Evolutionary conservation across 2,113 vertebrate species (phyloP).

Genomic region (Muntiacus muntjak): DNA sequence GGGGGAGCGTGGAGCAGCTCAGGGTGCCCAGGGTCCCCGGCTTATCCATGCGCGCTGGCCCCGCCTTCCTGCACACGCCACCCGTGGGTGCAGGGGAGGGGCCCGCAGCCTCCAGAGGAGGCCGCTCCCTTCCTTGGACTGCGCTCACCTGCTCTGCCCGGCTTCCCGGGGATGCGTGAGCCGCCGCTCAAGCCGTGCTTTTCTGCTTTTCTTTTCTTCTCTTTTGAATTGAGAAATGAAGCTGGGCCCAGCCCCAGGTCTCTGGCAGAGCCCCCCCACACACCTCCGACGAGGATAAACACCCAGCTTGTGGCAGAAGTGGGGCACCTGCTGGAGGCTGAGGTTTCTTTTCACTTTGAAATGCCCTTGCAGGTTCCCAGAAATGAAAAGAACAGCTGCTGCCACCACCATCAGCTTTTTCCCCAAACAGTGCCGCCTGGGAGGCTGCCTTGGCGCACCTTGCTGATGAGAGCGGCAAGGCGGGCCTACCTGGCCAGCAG

Average conservation of each 20-base stretch:
- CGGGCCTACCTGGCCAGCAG: neutral
- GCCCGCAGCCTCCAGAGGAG: neutral
- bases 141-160: neutral
- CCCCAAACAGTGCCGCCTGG: neutral
- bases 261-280: neutral
- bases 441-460: neutral
- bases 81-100: neutral
- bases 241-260: neutral
- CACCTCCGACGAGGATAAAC: neutral
- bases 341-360: conserved; percentile 60
- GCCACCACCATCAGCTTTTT: conserved; percentile 48
- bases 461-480: neutral
- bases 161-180: neutral
- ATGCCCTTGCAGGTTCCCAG: conserved; percentile 61
- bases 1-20: rapidly evolving
- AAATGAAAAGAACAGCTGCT: conserved; percentile 37
- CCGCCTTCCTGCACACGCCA: rapidly evolving
- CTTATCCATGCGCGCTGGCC: neutral
- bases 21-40: neutral
- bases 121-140: neutral
- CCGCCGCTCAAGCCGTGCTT: neutral
- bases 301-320: neutral
- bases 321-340: conserved; percentile 4
- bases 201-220: neutral
- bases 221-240: neutral